Conservation (phyloP, 2,797 vertebrate species). For the Adelosebastes latens region DNA sequence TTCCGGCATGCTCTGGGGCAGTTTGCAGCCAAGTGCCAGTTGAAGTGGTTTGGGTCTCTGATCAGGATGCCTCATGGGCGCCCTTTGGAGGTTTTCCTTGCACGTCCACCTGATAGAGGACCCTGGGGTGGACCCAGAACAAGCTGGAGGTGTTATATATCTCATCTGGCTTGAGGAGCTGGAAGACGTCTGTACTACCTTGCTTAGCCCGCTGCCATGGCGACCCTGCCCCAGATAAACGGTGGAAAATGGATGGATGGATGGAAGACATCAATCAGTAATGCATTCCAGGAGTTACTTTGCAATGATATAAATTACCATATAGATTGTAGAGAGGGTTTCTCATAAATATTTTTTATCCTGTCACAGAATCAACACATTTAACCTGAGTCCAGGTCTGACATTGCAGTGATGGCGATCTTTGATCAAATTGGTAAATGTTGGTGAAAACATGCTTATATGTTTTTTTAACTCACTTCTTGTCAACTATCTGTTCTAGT, state of each 20-base stretch:
- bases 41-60: neutral
- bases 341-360: constrained; percentile 16
- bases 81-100: constrained; percentile 2
- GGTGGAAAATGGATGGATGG: constrained; percentile 5
- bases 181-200: neutral
- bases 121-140: neutral
- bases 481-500: neutral
- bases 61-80: neutral
- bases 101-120: neutral
- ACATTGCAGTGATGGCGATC: neutral
- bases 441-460: neutral
- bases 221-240: neutral
- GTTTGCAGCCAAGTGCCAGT: neutral
- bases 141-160: neutral
- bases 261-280: constrained; percentile 17
- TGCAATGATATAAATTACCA: constrained; percentile 33
- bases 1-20: neutral
- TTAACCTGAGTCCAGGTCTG: constrained; percentile 1
- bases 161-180: neutral
- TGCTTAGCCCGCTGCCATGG: neutral
- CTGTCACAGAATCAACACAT: neutral
- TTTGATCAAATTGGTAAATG: constrained; percentile 1
- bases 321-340: constrained; percentile 20
- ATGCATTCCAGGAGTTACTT: constrained; percentile 6
- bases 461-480: neutral